These are phyloP conservation scores for Cerastoderma edule DNA, from an alignment of 2,888 invertebrate species.

Conservation along the genomic window DNA sequence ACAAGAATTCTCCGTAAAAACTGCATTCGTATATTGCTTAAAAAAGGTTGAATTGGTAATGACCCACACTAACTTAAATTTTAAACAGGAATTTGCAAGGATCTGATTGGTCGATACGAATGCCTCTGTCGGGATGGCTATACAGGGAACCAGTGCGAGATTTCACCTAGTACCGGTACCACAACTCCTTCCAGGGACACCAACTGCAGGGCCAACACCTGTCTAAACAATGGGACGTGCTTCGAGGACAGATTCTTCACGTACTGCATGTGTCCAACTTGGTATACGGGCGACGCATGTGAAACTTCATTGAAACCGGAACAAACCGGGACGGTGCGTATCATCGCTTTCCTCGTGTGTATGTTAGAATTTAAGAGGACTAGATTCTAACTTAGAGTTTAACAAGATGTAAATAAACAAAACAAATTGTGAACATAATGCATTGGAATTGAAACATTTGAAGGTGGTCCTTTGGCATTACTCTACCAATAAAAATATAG, in stretches of 20 bases:
- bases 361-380: too few species aligned
- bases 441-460: too few species aligned
- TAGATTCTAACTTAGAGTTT: too few species aligned
- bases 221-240: slow-evolving; percentile 46
- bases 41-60: too few species aligned
- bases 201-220: slow-evolving; percentile 25
- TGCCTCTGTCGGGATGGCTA: slow-evolving; percentile 35
- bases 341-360: too few species aligned
- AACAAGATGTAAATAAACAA: too few species aligned
- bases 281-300: slow-evolving; percentile 36
- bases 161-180: neutral
- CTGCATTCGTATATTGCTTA: too few species aligned
- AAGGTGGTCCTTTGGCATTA: too few species aligned
- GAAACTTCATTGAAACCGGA: slow-evolving; percentile 24
- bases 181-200: slow-evolving; percentile 39
- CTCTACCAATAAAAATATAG: too few species aligned
- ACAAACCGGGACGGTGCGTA: neutral
- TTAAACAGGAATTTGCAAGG: slow-evolving; percentile 50
- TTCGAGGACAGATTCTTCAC: slow-evolving; percentile 31
- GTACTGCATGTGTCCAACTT: slow-evolving; percentile 48
- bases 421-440: too few species aligned
- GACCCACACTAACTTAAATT: too few species aligned
- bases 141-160: slow-evolving; percentile 34
- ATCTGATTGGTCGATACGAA: slow-evolving; percentile 36
- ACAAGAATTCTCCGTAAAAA: too few species aligned